phyloP scores from a whole-genome alignment of 1,140 invertebrate species.

The Dendroctonus ponderosae region DNA sequence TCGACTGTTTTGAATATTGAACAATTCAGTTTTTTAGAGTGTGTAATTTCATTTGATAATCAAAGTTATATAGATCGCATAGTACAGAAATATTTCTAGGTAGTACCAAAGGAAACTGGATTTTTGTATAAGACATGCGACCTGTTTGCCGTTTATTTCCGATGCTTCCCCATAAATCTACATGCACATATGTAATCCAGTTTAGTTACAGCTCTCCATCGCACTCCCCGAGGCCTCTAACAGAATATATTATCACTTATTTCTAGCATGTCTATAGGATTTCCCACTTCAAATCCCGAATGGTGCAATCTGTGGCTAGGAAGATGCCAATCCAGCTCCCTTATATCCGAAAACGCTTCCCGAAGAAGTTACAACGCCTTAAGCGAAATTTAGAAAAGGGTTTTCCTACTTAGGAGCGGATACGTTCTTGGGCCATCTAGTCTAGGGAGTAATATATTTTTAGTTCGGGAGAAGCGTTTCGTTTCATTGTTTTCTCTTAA shows the following conservation, averaged over 20 bases:
- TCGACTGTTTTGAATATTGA: too few relatives aligned
- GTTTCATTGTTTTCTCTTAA: slow-evolving; percentile 25
- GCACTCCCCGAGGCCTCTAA: slow-evolving; percentile 4
- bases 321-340: slow-evolving; percentile 27
- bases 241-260: slow-evolving; percentile 34
- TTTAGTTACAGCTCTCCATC: slow-evolving; percentile 6
- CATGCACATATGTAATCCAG: slow-evolving; percentile 30
- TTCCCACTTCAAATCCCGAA: slow-evolving; percentile 24
- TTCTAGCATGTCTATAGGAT: slow-evolving; percentile 30
- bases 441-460: slow-evolving; percentile 22
- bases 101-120: too few relatives aligned
- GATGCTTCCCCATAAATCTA: slow-evolving; percentile 6
- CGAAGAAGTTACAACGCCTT: slow-evolving; percentile 22
- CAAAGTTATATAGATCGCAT: too few relatives aligned
- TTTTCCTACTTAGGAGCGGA: slow-evolving; percentile 19
- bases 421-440: slow-evolving; percentile 6
- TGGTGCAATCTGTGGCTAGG: slow-evolving; percentile 28
- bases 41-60: too few relatives aligned
- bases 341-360: slow-evolving; percentile 29
- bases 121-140: neutral
- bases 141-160: neutral
- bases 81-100: too few relatives aligned
- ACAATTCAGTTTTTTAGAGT: too few relatives aligned
- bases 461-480: slow-evolving; percentile 2
- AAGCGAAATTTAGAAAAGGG: slow-evolving; percentile 30